Percentiles rank a stretch among this genome's conserved stretches.
These are phyloP conservation scores for Mola mola DNA, from an alignment of 2,113 vertebrate genomes.

Conservation along the genomic window DNA sequence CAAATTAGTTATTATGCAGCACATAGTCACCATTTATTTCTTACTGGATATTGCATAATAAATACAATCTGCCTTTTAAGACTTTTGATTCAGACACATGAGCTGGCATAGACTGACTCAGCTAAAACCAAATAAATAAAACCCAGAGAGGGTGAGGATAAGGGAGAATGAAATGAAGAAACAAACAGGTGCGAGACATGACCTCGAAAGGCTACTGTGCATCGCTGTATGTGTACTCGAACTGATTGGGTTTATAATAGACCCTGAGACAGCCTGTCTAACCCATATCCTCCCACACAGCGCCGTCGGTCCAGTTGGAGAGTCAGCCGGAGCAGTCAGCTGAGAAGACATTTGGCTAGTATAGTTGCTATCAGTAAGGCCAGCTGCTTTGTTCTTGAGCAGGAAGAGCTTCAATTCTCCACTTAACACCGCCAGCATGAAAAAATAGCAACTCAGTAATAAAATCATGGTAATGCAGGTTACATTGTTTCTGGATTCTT, in stretches of 20 bases:
- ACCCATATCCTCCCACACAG: conserved; percentile 13
- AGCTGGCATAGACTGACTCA: conserved; percentile 27
- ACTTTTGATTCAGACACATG: conserved; percentile 21
- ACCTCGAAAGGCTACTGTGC: conserved; percentile 4
- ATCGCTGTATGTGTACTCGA: conserved; percentile 6
- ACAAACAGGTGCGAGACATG: conserved; percentile 1
- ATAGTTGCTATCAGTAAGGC: conserved; percentile 8
- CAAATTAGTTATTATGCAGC: conserved; percentile 40
- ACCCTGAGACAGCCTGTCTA: conserved; percentile 53
- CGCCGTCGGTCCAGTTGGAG: not conserved
- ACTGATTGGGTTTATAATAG: conserved; percentile 19
- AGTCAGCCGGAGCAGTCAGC: conserved; percentile 2
- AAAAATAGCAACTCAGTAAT: conserved; percentile 1
- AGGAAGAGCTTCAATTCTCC: conserved; percentile 23
- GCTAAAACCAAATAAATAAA: conserved; percentile 51
- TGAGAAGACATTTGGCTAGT: conserved; percentile 2
- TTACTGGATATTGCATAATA: conserved; percentile 65
- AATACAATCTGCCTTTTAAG: conserved; percentile 57
- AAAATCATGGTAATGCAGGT: conserved; percentile 7
- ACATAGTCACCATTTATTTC: conserved; percentile 37
- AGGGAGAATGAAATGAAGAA: conserved; percentile 18
- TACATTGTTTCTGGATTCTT: not conserved
- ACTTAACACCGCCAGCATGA: conserved; percentile 18
- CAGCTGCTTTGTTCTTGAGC: conserved; percentile 18
- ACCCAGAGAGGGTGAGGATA: conserved; percentile 1